Conservation (phyloP, 2,888 invertebrate genomes). For the Enchytraeus crypticus region DNA sequence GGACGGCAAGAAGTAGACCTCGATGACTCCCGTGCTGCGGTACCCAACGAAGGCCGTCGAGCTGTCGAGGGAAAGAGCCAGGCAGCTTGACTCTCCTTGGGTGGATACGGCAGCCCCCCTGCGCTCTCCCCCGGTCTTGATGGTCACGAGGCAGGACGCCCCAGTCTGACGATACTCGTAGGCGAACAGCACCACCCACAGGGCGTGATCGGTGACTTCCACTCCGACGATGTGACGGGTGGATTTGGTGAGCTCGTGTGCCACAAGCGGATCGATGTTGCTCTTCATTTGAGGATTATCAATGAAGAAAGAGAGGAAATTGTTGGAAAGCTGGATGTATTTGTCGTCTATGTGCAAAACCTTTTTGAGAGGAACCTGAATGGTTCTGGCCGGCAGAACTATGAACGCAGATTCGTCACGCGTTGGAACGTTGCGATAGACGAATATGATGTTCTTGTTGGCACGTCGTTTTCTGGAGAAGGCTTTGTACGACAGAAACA, state of each 20-base stretch:
- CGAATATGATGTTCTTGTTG: not conserved
- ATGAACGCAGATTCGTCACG: not conserved
- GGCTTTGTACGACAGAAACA: not conserved
- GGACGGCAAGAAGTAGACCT: slow-evolving; percentile 1
- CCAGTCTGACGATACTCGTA: not conserved
- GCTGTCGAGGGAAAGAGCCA: slow-evolving; percentile 1
- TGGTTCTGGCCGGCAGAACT: not conserved
- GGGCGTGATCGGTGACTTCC: slow-evolving; percentile 4
- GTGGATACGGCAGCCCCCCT: not conserved
- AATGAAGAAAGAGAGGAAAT: not conserved
- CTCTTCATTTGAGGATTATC: not conserved
- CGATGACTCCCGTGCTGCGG: not conserved
- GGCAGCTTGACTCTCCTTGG: slow-evolving; percentile 1
- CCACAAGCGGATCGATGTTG: not conserved
- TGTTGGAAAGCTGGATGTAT: not conserved
- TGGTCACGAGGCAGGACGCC: not conserved
- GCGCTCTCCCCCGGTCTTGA: not conserved
- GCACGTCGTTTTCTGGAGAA: not conserved
- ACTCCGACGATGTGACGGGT: not conserved
- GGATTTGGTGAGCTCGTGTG: not conserved
- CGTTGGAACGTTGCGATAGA: not conserved
- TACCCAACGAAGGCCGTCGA: slow-evolving; percentile 5
- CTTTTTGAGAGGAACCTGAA: not conserved
- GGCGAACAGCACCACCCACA: slow-evolving; percentile 1
- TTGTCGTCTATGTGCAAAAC: not conserved